Evolutionary conservation across 2,113 vertebrate species (phyloP).

Genomic region (Sinosuthora webbiana): DNA sequence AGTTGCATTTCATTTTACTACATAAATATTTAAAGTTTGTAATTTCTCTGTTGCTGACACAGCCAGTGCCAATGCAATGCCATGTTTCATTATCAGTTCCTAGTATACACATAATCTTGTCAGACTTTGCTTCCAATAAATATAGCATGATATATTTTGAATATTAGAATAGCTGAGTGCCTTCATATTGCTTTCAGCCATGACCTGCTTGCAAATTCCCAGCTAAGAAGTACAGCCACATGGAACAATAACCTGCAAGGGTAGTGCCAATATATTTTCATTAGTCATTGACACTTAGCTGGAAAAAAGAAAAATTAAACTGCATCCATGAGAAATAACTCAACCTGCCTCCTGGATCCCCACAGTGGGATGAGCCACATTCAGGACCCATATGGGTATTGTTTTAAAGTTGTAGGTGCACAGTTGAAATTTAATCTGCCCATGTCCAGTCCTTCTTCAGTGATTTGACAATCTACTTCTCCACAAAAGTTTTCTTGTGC

Average conservation of each 20-base stretch:
- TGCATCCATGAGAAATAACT: slow-evolving; percentile 49
- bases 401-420: slow-evolving; percentile 16
- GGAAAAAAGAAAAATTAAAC: slow-evolving; percentile 40
- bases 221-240: slow-evolving; percentile 57
- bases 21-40: slow-evolving; percentile 78
- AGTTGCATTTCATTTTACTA: slow-evolving; percentile 71
- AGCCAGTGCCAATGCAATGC: slow-evolving; percentile 56
- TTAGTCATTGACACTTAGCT: slow-evolving; percentile 70
- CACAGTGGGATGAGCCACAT: not conserved
- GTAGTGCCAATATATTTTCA: slow-evolving; percentile 71
- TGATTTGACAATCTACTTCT: slow-evolving; percentile 49
- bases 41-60: slow-evolving; percentile 72
- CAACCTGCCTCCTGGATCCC: not conserved
- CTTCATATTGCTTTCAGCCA: slow-evolving; percentile 70
- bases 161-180: slow-evolving; percentile 71
- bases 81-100: slow-evolving; percentile 66
- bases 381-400: not conserved
- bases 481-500: not conserved
- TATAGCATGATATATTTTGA: slow-evolving; percentile 71
- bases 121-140: slow-evolving; percentile 75
- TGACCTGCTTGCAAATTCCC: slow-evolving; percentile 69
- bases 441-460: slow-evolving; percentile 24
- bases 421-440: slow-evolving; percentile 50
- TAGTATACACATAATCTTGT: slow-evolving; percentile 74
- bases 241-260: slow-evolving; percentile 66